Base-by-base conservation (phyloP, 2,888 invertebrate genomes). In the Acrobasis consociella region DNA sequence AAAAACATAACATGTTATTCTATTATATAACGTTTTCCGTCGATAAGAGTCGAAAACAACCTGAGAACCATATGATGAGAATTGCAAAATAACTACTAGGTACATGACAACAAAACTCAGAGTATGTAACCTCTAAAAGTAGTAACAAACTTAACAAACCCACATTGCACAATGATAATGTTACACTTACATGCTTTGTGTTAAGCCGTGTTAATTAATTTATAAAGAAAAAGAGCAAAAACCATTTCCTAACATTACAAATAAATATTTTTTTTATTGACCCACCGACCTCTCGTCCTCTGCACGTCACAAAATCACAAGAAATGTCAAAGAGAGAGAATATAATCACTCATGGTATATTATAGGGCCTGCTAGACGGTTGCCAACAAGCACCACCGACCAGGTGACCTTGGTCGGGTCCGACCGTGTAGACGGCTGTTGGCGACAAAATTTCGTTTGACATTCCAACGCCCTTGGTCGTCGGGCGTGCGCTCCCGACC, bases 191-290 rank as follows among this genome's bases (percentile, higher is more conserved):
- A 86, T 84, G 85, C 86, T 80, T 71, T 69, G 68, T 81, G 78
- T 81, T 81, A 81, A 82, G 78, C 82, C 81, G 82, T 82, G 74
- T 64, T 78, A 74, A 72, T 74, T 66, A 76, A 77, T 69, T 71
- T 76, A 68, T 73, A 69, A 76, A 78, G 72, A 74, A 72, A 86
- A 84, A 82, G 87, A 89, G 89, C 88, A 87, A 89, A 89, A 83
- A 84, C 88, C 89, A 90, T 88, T 85, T 75, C 75, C 81, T 83
- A 83, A 81, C 72, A 76, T 74, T 80, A 82, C 69, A 69, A 64
- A 70, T 71, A 76, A 82, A 81, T 76, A 73, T 81, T 83, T 83
- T 81, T 82, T 81, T 81, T 80, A 81, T 79, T 85, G 80, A 85
- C 86, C 86, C 82, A 79, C 82, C 82, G 82, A 86, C 82, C 82